Evolutionary conservation across 2,797 vertebrate species (phyloP).

Genomic region (Peromyscus nudipes): DNA sequence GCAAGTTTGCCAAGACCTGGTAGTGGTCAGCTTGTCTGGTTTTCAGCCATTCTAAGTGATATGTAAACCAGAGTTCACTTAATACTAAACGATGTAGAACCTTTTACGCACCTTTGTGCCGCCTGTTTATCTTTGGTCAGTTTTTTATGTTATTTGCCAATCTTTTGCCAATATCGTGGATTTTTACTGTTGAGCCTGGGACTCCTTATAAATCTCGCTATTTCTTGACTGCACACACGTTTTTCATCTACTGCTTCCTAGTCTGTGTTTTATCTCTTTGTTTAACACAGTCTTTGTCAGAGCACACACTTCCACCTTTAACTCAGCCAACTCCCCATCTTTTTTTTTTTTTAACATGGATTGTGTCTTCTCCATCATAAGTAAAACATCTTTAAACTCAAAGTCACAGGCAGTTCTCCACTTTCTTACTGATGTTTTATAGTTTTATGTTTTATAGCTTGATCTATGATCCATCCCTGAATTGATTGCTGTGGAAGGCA

Average conservation of each 20-base stretch:
- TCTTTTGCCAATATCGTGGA: slow-evolving; percentile 13
- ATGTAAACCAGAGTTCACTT: not conserved
- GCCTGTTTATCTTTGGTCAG: not conserved
- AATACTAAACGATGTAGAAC: not conserved
- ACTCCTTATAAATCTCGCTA: not conserved
- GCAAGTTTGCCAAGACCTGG: not conserved
- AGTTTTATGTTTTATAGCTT: slow-evolving; percentile 1
- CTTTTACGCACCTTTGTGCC: not conserved
- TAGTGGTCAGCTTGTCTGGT: not conserved
- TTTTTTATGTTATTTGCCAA: not conserved
- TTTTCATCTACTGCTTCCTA: not conserved
- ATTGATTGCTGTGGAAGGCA: not conserved
- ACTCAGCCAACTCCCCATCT: not conserved
- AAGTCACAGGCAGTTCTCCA: not conserved
- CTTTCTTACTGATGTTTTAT: not conserved
- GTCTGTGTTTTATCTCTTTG: not conserved
- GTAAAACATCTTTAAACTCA: slow-evolving; percentile 14
- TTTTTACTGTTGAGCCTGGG: not conserved
- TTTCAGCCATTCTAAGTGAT: slow-evolving; percentile 2
- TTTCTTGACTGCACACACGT: not conserved
- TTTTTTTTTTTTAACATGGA: not conserved
- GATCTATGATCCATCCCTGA: not conserved
- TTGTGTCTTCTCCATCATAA: not conserved
- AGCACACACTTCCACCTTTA: slow-evolving; percentile 5
- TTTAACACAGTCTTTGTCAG: not conserved